A percentile compares a stretch with the other conserved stretches of the same genome.
Conservation (phyloP, 2,797 vertebrate genomes). For the Catostomus latipinnis region DNA sequence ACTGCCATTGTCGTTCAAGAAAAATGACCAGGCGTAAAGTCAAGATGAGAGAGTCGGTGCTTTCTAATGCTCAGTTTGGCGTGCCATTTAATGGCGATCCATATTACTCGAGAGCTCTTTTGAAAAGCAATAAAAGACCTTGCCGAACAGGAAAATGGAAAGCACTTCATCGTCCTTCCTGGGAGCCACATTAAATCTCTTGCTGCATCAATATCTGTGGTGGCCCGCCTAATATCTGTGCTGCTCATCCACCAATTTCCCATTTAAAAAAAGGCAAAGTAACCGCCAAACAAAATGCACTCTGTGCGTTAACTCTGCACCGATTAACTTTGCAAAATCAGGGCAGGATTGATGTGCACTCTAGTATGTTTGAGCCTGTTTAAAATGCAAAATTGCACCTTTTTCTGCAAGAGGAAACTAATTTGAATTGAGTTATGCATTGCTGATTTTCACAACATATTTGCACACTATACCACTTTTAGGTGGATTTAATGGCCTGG, state of each 20-base stretch:
- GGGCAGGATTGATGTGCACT: constrained; percentile 56
- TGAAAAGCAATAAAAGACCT: constrained; percentile 81
- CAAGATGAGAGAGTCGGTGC: constrained; percentile 55
- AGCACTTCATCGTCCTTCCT: constrained; percentile 73
- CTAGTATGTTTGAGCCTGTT: constrained; percentile 77
- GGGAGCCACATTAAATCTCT: constrained; percentile 71
- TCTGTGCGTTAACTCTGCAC: constrained; percentile 66
- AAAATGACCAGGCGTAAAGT: constrained; percentile 53
- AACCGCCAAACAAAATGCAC: constrained; percentile 64
- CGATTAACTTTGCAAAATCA: constrained; percentile 70
- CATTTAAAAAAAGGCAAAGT: constrained; percentile 54
- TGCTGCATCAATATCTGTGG: constrained; percentile 68
- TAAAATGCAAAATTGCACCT: constrained; percentile 63
- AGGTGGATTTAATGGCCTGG: constrained; percentile 23
- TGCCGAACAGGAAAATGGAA: constrained; percentile 82
- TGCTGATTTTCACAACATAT: constrained; percentile 2
- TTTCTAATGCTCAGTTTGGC: constrained; percentile 57
- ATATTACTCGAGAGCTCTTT: constrained; percentile 72
- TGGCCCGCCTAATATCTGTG: constrained; percentile 75
- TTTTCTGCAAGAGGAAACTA: constrained; percentile 23
- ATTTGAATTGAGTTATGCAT: constrained; percentile 43
- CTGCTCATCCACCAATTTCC: constrained; percentile 42
- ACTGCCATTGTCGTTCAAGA: constrained; percentile 53
- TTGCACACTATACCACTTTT: neutral
- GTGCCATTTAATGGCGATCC: constrained; percentile 63